phyloP scores from a whole-genome alignment of 2,797 vertebrate species.

The Chelon labrosus region DNA sequence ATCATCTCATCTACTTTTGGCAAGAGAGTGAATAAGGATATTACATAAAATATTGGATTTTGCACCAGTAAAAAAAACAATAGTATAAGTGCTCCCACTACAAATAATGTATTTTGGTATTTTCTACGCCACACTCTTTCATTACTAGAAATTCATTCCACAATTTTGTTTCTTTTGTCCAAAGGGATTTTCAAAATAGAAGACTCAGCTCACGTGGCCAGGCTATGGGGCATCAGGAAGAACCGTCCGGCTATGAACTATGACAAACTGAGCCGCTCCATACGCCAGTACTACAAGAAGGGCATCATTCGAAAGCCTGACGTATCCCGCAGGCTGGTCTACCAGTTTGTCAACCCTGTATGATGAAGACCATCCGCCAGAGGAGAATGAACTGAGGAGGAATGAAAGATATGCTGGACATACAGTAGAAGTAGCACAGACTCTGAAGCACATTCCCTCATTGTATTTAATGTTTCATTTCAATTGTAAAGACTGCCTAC shows the following conservation, averaged over 20 bases:
- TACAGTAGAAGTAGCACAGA: slow-evolving; percentile 41
- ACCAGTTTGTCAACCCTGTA: slow-evolving; percentile 95
- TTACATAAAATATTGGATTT: background rate
- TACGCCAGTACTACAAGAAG: slow-evolving; percentile 99
- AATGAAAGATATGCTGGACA: slow-evolving; percentile 65
- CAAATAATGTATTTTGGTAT: background rate
- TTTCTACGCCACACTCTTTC: background rate
- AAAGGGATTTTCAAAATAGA: slow-evolving; percentile 97
- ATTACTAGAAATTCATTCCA: background rate
- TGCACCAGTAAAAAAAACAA: background rate
- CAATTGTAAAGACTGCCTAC: slow-evolving; percentile 71
- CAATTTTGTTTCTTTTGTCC: slow-evolving; percentile 1
- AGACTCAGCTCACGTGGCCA: slow-evolving; percentile 94
- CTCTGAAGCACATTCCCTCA: slow-evolving; percentile 17
- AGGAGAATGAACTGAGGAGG: slow-evolving; percentile 13
- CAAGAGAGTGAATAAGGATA: background rate
- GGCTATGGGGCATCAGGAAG: slow-evolving; percentile 95
- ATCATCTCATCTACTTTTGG: no score
- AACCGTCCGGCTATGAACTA: slow-evolving; percentile 99
- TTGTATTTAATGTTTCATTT: slow-evolving; percentile 41
- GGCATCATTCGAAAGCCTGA: slow-evolving; percentile 97
- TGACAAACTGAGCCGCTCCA: slow-evolving; percentile 97
- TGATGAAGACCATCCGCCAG: slow-evolving; percentile 69
- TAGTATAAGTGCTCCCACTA: background rate
- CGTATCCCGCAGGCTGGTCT: slow-evolving; percentile 95